Evolutionary conservation across 2,797 vertebrate genomes (phyloP), one percentile per base, ranked within the genome.

Genomic region (Xiphophorus birchmanni): DNA sequence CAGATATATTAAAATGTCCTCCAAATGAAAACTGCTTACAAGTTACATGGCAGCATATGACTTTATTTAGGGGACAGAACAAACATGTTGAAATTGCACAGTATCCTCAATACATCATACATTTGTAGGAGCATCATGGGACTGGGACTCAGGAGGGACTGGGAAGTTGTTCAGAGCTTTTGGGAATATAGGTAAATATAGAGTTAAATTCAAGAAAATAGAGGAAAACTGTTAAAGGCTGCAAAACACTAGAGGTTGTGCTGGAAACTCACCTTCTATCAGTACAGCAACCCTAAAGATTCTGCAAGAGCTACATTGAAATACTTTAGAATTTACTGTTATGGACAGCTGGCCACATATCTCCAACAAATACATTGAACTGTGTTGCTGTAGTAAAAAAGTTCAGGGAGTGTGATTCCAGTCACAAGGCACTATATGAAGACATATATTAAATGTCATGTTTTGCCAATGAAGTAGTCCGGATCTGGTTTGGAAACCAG

Each of bases 401-500:
- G 2, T 17, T 32, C 13, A 60, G 2, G 15, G 0, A 32, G 12
- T 32, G 4, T 60, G 29, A 60, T 60, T 60, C 12, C 29, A 7
- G 12, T 32, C n/a, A 58, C 56, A 60, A 60, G 29, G 29, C 58
- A 32, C n/a, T 17, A 32, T 60, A 29, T 58, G 4, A 58, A 29
- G 56, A 29, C 4, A 58, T 1, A 58, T 5, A 9, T 3, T 6
- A 65, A 29, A 37, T 65, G 10, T 11, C 32, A 7, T 73, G 56
- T 3, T 12, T 21, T 74, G 4, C 58, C 13, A 13, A 45, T 80
- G 44, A 44, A 74, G 83, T 2, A 12, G 56, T 77, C 69, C 67
- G n/a, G 2, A 77, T 65, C 8, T 40, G 18, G 56, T 42, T 44
- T 58, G 12, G 37, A 73, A 81, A 50, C 71, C 77, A 73, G 5